phyloP scores from a whole-genome alignment of 2,888 invertebrate species.

The Hedychridium roseum region DNA sequence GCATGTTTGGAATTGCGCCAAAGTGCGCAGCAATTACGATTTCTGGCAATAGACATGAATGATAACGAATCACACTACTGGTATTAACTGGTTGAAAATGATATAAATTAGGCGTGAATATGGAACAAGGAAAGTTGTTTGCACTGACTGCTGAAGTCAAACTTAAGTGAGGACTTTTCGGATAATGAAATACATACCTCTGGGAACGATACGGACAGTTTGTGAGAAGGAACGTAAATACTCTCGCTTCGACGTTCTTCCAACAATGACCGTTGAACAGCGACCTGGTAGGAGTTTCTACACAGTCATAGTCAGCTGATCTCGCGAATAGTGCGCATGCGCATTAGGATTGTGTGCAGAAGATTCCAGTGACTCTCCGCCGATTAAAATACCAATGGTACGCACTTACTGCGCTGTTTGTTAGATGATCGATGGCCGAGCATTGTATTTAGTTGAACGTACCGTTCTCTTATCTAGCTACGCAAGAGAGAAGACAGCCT shows the following conservation, averaged over 20 bases:
- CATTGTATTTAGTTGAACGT: slow-evolving; percentile 32
- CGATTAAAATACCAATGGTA: slow-evolving; percentile 32
- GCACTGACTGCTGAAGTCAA: too few species aligned
- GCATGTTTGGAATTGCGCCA: too few species aligned
- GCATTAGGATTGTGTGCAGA: slow-evolving; percentile 13
- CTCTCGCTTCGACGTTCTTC: slow-evolving; percentile 63
- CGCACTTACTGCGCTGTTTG: slow-evolving; percentile 29
- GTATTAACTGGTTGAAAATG: too few species aligned
- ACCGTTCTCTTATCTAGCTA: slow-evolving; percentile 33
- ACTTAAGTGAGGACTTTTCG: too few species aligned
- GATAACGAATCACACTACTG: too few species aligned
- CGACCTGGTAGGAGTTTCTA: slow-evolving; percentile 25
- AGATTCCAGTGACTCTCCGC: slow-evolving; percentile 26
- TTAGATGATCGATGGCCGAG: slow-evolving; percentile 37
- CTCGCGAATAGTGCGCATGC: slow-evolving; percentile 21
- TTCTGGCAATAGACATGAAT: too few species aligned
- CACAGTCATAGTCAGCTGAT: slow-evolving; percentile 43
- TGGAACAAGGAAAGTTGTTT: too few species aligned
- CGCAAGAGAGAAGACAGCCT: slow-evolving; percentile 68
- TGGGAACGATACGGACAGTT: slow-evolving; percentile 14
- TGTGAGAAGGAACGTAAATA: slow-evolving; percentile 60
- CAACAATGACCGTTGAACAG: slow-evolving; percentile 38
- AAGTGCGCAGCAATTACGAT: too few species aligned
- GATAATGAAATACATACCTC: slow-evolving; percentile 29
- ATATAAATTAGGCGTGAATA: too few species aligned